Evolutionary conservation across 2,113 vertebrate genomes (phyloP).

Genomic region (Pachycephala philippinensis): DNA sequence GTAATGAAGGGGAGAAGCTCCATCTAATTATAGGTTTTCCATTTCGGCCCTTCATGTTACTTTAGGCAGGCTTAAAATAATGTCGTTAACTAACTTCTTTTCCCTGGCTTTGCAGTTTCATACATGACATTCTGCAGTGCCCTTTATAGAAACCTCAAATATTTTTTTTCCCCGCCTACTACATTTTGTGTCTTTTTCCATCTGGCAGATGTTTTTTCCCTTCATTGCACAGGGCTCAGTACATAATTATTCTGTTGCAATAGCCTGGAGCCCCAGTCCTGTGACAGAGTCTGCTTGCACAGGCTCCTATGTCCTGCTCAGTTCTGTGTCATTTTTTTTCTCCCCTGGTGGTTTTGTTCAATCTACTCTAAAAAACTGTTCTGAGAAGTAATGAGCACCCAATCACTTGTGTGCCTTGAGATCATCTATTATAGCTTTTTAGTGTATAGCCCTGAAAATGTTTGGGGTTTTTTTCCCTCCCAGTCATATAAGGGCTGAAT

Average conservation of each 20-base stretch:
- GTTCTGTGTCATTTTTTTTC: not conserved
- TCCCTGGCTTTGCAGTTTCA: not conserved
- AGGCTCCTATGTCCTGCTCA: not conserved
- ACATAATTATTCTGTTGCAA: constrained; percentile 3
- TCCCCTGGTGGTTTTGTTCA: not conserved
- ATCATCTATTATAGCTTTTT: not conserved
- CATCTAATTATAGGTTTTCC: not conserved
- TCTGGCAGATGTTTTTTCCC: not conserved
- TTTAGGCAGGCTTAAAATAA: constrained; percentile 17
- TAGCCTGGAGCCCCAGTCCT: not conserved
- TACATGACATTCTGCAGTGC: not conserved
- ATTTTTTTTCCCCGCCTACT: not conserved
- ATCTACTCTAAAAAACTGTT: not conserved
- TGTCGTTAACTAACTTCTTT: not conserved
- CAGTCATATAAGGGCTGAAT: not conserved
- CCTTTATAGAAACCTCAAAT: constrained; percentile 38
- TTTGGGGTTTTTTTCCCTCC: not conserved
- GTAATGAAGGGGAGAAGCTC: not conserved
- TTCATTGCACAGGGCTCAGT: not conserved
- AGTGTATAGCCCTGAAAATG: not conserved
- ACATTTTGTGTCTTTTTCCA: constrained; percentile 16
- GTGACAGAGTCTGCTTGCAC: not conserved
- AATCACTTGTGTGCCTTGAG: not conserved
- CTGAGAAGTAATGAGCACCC: not conserved
- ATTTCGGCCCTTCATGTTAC: not conserved